Conservation (phyloP, 2,888 invertebrate species). For the Alloscopus bannaensis region DNA sequence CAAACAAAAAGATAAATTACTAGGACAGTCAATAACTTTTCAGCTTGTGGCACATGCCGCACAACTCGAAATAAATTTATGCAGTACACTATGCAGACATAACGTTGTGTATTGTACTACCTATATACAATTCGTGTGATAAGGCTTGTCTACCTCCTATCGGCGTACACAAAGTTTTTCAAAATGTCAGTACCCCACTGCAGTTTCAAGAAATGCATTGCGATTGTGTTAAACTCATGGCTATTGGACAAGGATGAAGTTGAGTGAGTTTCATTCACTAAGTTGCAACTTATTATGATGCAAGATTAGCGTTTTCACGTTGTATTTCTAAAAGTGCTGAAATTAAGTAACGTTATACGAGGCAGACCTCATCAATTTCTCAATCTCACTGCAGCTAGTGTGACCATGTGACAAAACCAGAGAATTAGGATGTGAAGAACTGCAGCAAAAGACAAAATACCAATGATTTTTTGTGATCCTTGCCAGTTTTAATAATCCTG, state of each 20-base stretch:
- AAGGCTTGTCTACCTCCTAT: too few species aligned
- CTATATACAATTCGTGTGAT: too few species aligned
- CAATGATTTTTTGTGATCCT: constrained; percentile 35
- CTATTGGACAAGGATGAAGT: not conserved
- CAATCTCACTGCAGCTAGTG: not conserved
- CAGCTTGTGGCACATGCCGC: not conserved
- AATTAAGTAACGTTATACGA: not conserved
- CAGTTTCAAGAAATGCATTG: not conserved
- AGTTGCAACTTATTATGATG: not conserved
- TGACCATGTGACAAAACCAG: not conserved
- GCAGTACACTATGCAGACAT: not conserved
- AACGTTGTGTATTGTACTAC: not conserved
- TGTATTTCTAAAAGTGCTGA: not conserved
- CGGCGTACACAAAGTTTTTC: too few species aligned
- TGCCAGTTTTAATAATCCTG: constrained; percentile 57
- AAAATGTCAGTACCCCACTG: too few species aligned
- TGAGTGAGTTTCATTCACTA: not conserved
- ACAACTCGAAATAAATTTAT: not conserved
- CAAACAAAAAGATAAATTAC: constrained; percentile 7
- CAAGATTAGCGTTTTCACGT: not conserved
- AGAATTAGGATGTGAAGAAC: not conserved
- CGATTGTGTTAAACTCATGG: not conserved
- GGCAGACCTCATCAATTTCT: not conserved
- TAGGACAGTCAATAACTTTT: not conserved
- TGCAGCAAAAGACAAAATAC: constrained; percentile 23